Conservation (phyloP, 30 jellyfish, hydroid and myxozoan genomes). For the Sanderia malayensis region DNA sequence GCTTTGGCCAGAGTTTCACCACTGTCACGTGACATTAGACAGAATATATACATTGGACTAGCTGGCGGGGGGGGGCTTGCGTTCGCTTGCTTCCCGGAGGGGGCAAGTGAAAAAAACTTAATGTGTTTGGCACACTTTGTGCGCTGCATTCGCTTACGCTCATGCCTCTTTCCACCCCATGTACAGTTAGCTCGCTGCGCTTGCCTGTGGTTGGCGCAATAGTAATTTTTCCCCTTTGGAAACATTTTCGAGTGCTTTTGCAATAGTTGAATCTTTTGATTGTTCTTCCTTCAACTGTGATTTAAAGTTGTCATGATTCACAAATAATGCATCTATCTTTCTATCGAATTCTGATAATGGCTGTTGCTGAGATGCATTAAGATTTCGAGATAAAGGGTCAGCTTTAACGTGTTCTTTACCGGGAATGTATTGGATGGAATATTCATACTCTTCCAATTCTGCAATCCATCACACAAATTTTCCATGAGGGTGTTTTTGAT, state of each 20-base stretch:
- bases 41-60: no score
- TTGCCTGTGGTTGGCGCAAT: no score
- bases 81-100: no score
- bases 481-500: conserved; percentile 48
- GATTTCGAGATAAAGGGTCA: conserved; percentile 43
- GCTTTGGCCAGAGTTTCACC: no score
- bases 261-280: conserved; percentile 15
- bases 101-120: no score
- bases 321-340: conserved; percentile 27
- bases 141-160: no score
- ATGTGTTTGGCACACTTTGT: no score
- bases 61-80: no score
- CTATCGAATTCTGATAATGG: conserved; percentile 29
- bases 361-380: conserved; percentile 7
- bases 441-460: conserved; percentile 50
- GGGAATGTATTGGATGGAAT: conserved; percentile 52
- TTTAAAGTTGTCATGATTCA: conserved; percentile 3
- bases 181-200: no score
- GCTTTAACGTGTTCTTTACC: conserved; percentile 31
- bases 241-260: not conserved
- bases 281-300: conserved; percentile 23
- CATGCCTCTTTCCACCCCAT: no score
- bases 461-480: conserved; percentile 53
- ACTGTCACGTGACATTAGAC: no score
- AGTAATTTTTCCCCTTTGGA: not conserved